Conservation (phyloP, 2,113 vertebrate genomes). For the Tenrec ecaudatus region DNA sequence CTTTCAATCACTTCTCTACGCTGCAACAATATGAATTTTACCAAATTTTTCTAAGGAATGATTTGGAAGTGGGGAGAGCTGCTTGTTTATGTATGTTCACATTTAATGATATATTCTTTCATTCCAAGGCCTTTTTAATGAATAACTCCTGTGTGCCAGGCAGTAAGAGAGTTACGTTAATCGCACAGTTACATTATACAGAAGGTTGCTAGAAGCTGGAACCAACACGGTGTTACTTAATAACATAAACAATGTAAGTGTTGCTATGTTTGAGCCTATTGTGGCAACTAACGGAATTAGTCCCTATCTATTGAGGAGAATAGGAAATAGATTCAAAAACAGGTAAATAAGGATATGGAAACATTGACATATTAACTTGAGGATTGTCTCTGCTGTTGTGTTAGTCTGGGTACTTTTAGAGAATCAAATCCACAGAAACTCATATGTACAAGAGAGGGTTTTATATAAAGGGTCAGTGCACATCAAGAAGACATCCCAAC, state of each 20-base stretch:
- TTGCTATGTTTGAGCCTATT: not conserved
- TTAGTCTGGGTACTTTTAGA: too few species aligned
- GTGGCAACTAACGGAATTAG: not conserved
- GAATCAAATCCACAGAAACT: too few species aligned
- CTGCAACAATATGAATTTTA: not conserved
- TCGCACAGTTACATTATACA: too few species aligned
- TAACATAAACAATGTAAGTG: too few species aligned
- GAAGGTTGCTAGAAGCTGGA: too few species aligned
- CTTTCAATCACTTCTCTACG: accelerated
- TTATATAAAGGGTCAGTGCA: too few species aligned
- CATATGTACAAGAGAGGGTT: too few species aligned
- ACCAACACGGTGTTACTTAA: too few species aligned
- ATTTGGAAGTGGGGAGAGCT: not conserved
- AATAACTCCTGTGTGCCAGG: not conserved
- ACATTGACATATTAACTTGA: too few species aligned
- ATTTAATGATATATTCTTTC: not conserved
- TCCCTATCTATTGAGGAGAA: not conserved
- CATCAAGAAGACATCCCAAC: too few species aligned
- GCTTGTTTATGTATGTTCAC: not conserved
- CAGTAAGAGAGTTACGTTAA: not conserved
- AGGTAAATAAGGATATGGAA: not conserved
- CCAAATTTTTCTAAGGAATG: not conserved
- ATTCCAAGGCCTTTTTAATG: not conserved
- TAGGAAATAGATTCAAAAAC: not conserved
- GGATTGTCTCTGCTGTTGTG: too few species aligned